Evolutionary conservation across 2,888 invertebrate genomes (phyloP), one percentile per base, ranked within the genome.

Genomic region (Cremastinae sp.): DNA sequence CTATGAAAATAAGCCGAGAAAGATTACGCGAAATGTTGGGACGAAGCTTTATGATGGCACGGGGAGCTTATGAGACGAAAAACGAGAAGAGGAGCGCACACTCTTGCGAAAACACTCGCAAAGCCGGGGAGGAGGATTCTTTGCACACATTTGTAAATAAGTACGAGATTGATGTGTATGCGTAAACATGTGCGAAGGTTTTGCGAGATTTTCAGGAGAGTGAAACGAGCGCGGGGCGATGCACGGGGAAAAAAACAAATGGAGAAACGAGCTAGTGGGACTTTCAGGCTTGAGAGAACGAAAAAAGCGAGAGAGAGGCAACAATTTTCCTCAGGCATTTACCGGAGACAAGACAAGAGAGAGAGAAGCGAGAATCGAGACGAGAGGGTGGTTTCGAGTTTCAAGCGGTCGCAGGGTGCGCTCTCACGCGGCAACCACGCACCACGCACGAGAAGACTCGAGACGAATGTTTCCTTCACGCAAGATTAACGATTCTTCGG

Each of bases 391-490:
- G 81, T 79, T 80, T 82, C 81, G 74, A 80, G 79, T 82, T 82
- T 82, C 83, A 78, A 74, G 76, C 72, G 78, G 64, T 74, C 61
- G 74, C 72, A 58, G 74, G 80, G 72, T 68, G 81, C 78, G 78
- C 70, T 74, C 82, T 81, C 80, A 78, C 64, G 80, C 69, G 58
- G 69, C 69, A 74, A 69, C 75, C 66, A 47, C 41, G 53, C 61
- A 61, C 70, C 28, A 70, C 61, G 70, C 70, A 70, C 61, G 70
- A 70, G 81, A 79, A 80, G 81, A 76, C 76, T 76, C 78, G 80
- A 80, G 74, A 80, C 84, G 82, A 84, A 82, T 84, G 84, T 83
- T 84, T 84, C 83, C 82, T 84, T 85, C 84, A 83, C 79, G 82
- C 82, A 79, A 86, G 84, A 86, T 86, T 85, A 84, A 85, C 85